Conservation (phyloP, 2,888 invertebrate species). For the Pseudoips prasinana region DNA sequence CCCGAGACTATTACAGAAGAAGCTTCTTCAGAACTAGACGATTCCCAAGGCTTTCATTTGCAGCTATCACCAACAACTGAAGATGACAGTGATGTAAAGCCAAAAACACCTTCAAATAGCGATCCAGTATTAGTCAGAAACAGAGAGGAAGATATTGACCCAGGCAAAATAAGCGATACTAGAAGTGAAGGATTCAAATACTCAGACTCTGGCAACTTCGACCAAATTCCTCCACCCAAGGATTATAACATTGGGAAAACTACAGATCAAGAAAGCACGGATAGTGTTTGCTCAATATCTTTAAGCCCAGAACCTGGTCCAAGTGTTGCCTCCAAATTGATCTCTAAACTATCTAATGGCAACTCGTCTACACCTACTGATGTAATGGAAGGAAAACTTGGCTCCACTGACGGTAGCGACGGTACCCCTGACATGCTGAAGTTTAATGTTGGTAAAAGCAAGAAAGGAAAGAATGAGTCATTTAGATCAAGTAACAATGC, state of each 20-base stretch:
- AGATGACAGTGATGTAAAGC: conserved; percentile 35
- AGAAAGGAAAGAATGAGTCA: conserved; percentile 61
- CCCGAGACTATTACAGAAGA: conserved; percentile 58
- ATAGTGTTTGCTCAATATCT: conserved; percentile 57
- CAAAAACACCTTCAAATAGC: conserved; percentile 39
- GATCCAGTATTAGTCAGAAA: conserved; percentile 57
- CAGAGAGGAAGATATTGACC: conserved; percentile 47
- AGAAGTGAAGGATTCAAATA: conserved; percentile 59
- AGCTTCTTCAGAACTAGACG: conserved; percentile 52
- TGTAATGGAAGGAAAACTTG: conserved; percentile 37
- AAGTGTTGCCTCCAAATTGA: conserved; percentile 63
- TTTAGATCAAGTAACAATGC: conserved; percentile 66
- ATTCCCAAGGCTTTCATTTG: conserved; percentile 70
- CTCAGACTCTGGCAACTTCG: conserved; percentile 52
- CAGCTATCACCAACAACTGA: conserved; percentile 56
- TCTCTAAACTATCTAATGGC: conserved; percentile 73
- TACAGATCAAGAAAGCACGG: conserved; percentile 72
- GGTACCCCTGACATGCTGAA: conserved; percentile 66
- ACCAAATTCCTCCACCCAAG: conserved; percentile 45
- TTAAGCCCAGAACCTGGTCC: conserved; percentile 64
- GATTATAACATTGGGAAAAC: conserved; percentile 52
- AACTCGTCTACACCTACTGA: conserved; percentile 74
- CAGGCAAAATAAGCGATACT: conserved; percentile 46
- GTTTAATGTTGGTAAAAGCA: conserved; percentile 50
- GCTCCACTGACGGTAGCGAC: conserved; percentile 51